These are phyloP conservation scores for Apocheima hispidaria DNA, from an alignment of 2,888 invertebrate genomes.

Conservation along the genomic window DNA sequence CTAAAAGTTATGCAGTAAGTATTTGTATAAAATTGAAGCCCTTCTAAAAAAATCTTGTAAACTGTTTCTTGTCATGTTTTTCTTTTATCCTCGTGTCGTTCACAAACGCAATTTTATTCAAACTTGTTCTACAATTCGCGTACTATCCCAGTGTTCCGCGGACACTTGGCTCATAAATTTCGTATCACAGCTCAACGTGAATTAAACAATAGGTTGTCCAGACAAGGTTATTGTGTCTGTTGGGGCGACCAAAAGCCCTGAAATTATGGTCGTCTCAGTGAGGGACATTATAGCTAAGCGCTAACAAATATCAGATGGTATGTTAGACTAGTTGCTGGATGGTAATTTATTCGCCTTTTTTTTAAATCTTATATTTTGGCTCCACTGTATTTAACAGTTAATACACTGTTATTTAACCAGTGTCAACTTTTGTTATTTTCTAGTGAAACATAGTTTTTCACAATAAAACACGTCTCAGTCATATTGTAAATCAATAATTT, in stretches of 20 bases:
- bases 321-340: not conserved
- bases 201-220: conserved; percentile 36
- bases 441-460: too few species aligned
- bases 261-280: conserved; percentile 6
- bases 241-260: conserved; percentile 40
- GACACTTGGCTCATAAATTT: conserved; percentile 25
- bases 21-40: too few species aligned
- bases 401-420: too few species aligned
- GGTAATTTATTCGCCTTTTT: too few species aligned
- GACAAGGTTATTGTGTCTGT: conserved; percentile 48
- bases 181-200: conserved; percentile 21
- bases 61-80: too few species aligned
- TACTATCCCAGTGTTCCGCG: conserved; percentile 3
- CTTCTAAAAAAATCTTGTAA: too few species aligned
- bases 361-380: not conserved
- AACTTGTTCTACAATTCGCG: not conserved
- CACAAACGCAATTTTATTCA: not conserved
- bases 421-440: too few species aligned
- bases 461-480: too few species aligned
- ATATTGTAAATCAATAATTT: too few species aligned
- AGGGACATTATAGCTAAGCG: not conserved
- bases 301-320: too few species aligned
- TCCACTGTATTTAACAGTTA: too few species aligned
- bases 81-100: not conserved
- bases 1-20: too few species aligned